Evolutionary conservation across 2,797 vertebrate species (phyloP).

Genomic region (Vireo griseus): DNA sequence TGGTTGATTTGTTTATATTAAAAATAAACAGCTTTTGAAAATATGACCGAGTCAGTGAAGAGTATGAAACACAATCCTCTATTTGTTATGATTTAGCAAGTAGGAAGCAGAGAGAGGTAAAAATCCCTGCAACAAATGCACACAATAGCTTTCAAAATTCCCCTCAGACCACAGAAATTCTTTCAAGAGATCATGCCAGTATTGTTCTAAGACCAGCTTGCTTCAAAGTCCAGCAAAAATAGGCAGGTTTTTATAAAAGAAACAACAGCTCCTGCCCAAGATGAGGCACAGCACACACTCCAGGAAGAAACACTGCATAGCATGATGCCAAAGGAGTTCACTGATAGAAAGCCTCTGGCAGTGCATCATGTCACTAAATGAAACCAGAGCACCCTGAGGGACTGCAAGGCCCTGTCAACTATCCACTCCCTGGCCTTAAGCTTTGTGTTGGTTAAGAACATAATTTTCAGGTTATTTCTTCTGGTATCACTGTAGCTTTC

Average conservation of each 20-base stretch:
- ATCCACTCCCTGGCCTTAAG: background rate
- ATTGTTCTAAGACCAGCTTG: background rate
- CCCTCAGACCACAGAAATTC: background rate
- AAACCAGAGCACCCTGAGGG: background rate
- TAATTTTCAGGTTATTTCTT: background rate
- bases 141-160: background rate
- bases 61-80: constrained; percentile 3
- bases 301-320: background rate
- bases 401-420: background rate
- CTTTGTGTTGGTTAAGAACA: background rate
- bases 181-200: background rate
- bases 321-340: background rate
- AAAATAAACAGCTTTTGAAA: constrained; percentile 36
- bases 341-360: background rate
- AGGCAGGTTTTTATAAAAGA: background rate
- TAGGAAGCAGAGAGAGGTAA: background rate
- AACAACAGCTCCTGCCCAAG: background rate
- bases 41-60: background rate
- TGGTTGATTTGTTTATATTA: constrained; percentile 8
- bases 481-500: background rate
- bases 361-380: background rate
- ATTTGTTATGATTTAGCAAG: constrained; percentile 1
- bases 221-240: background rate
- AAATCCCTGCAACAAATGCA: background rate
- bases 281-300: background rate